Conservation (phyloP, 2,113 vertebrate species). For the Riparia riparia region DNA sequence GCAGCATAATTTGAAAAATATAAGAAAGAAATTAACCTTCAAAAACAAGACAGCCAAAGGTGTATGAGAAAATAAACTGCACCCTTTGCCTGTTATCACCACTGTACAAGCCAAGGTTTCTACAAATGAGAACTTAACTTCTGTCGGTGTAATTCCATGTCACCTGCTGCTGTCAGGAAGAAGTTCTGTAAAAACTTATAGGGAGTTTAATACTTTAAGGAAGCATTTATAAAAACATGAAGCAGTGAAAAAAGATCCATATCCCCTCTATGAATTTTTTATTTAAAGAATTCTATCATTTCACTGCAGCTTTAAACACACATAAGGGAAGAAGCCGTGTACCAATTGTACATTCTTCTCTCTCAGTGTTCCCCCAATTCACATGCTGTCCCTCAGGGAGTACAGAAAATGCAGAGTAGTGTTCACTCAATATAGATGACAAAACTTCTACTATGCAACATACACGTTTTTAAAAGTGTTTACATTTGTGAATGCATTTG, state of each 20-base stretch:
- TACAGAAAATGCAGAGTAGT: background rate
- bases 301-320: background rate
- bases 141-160: background rate
- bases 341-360: background rate
- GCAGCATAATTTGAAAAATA: slow-evolving; percentile 11
- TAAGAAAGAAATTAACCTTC: background rate
- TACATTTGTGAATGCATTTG: background rate
- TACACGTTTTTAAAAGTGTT: background rate
- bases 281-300: background rate
- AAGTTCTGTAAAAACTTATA: background rate
- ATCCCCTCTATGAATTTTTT: background rate
- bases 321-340: background rate
- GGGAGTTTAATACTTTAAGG: background rate
- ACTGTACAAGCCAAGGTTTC: background rate
- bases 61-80: background rate
- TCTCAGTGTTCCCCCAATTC: background rate
- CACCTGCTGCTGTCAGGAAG: background rate
- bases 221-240: background rate
- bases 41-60: background rate
- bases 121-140: background rate
- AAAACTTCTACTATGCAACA: background rate
- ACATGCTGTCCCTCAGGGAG: background rate
- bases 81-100: background rate
- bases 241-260: background rate
- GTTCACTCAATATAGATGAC: background rate